Conservation (phyloP, 2,113 vertebrate genomes). For the Empidonax traillii region DNA sequence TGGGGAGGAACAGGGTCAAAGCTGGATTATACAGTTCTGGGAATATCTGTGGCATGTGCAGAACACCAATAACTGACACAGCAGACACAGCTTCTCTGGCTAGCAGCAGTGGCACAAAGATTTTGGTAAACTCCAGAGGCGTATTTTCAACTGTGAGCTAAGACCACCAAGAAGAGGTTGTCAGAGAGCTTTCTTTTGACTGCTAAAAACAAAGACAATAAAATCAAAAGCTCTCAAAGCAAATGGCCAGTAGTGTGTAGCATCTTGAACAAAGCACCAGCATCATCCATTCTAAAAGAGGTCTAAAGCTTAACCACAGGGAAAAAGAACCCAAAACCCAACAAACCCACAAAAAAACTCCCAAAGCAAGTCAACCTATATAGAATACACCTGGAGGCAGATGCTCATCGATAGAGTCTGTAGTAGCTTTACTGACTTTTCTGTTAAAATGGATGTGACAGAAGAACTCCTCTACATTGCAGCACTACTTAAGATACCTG, state of each 20-base stretch:
- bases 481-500: neutral
- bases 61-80: neutral
- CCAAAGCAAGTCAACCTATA: neutral
- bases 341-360: neutral
- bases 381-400: neutral
- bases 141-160: neutral
- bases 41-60: neutral
- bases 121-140: neutral
- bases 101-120: neutral
- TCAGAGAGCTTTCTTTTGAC: neutral
- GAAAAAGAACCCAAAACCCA: neutral
- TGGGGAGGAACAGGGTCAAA: neutral
- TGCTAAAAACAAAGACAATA: neutral
- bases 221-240: neutral
- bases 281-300: neutral
- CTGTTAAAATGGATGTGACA: neutral
- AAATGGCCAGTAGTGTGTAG: neutral
- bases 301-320: neutral
- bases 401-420: neutral
- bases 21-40: neutral
- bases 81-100: neutral
- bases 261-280: neutral
- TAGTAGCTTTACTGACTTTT: neutral
- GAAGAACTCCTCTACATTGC: neutral
- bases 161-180: neutral